A percentile compares a stretch with the other conserved stretches of the same genome.
phyloP scores from a whole-genome alignment of 1,140 invertebrate species.

The silkworm (Bombyx mori) region ASM3026992v2 NC_085120.1:2832001-2832500 shows the following conservation, averaged over 20 bases:
- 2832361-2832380: too few species aligned
- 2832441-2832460: too few species aligned
- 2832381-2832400: too few species aligned
- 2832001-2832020: slow-evolving; percentile 62
- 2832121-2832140: slow-evolving; percentile 20
- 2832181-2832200: slow-evolving; percentile 63
- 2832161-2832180: slow-evolving; percentile 58
- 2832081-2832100: too few species aligned
- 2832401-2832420: too few species aligned
- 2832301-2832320: background rate
- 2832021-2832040: slow-evolving; percentile 13
- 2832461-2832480: too few species aligned
- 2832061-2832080: too few species aligned
- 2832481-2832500: too few species aligned
- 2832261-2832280: slow-evolving; percentile 64
- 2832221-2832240: slow-evolving; percentile 61
- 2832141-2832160: slow-evolving; percentile 55
- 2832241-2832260: slow-evolving; percentile 59
- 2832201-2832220: slow-evolving; percentile 65
- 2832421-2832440: too few species aligned
- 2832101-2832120: too few species aligned
- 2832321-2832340: background rate
- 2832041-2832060: too few species aligned
- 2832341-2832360: too few species aligned
- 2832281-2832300: slow-evolving; percentile 43